phyloP scores from a whole-genome alignment of 2,888 invertebrate species.

The Calliopum simillimum region DNA sequence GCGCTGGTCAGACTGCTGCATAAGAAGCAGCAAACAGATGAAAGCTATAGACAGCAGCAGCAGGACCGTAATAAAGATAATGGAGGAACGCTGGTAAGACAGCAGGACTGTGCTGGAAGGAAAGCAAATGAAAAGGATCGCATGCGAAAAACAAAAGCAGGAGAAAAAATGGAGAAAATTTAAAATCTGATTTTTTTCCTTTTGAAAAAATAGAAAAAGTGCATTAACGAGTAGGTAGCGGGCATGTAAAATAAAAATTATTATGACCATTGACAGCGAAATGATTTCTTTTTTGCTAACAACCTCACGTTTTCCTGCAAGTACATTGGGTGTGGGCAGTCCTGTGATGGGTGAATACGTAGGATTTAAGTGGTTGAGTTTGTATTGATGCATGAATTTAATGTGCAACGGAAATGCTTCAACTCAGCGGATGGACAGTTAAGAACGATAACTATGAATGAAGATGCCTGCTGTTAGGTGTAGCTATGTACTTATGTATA shows the following conservation, averaged over 20 bases:
- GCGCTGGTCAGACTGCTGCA: background rate
- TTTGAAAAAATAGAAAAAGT: background rate
- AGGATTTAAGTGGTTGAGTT: background rate
- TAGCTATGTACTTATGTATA: too few species aligned
- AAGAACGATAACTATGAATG: too few species aligned
- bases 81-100: background rate
- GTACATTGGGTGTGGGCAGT: background rate
- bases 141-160: slow-evolving; percentile 13
- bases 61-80: background rate
- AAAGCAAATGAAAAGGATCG: background rate
- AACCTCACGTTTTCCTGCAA: background rate
- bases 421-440: background rate
- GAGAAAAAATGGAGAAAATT: background rate
- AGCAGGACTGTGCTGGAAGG: slow-evolving; percentile 1
- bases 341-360: background rate
- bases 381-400: background rate
- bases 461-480: too few species aligned
- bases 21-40: background rate
- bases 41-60: slow-evolving; percentile 4
- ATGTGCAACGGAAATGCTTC: background rate
- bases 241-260: slow-evolving; percentile 14
- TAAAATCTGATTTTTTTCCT: slow-evolving; percentile 1
- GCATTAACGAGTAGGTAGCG: background rate
- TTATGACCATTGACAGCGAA: slow-evolving; percentile 35
- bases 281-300: slow-evolving; percentile 18